Evolutionary conservation across 2,888 invertebrate genomes (phyloP).

Genomic region (Nomada fucata): DNA sequence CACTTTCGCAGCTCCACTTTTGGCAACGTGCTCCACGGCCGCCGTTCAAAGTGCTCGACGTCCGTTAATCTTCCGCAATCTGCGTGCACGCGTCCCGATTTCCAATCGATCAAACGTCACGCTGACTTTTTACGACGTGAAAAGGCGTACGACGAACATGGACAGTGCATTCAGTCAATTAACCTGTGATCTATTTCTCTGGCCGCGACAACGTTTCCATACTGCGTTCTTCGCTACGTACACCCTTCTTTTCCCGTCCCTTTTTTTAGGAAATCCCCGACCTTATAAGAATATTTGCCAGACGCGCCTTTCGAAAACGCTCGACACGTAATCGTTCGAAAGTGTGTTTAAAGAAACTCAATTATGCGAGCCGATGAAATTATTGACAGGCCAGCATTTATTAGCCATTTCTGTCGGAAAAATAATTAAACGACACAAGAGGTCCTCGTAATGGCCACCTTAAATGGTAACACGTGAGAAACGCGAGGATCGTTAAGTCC

Average conservation of each 20-base stretch:
- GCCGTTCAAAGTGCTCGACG: slow-evolving; percentile 29
- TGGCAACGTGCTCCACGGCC: slow-evolving; percentile 20
- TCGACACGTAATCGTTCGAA: not conserved
- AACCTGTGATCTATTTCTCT: slow-evolving; percentile 66
- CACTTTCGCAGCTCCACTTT: slow-evolving; percentile 12
- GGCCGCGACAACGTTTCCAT: slow-evolving; percentile 44
- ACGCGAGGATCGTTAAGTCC: slow-evolving; percentile 56
- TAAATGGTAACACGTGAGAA: slow-evolving; percentile 64
- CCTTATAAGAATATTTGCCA: not conserved
- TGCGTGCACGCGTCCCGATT: slow-evolving; percentile 27
- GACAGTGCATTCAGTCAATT: slow-evolving; percentile 59
- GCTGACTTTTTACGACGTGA: slow-evolving; percentile 47
- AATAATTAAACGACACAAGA: slow-evolving; percentile 37
- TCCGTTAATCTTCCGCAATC: slow-evolving; percentile 53
- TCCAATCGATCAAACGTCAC: slow-evolving; percentile 55
- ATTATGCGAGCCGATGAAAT: slow-evolving; percentile 13
- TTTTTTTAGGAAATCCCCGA: too few species aligned
- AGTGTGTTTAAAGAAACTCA: not conserved
- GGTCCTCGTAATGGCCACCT: slow-evolving; percentile 17
- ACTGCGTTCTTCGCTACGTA: not conserved
- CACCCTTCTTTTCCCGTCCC: too few species aligned
- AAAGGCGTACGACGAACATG: slow-evolving; percentile 48
- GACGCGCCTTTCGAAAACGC: not conserved
- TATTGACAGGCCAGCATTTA: slow-evolving; percentile 26
- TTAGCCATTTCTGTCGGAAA: slow-evolving; percentile 25